Evolutionary conservation across 2,797 vertebrate genomes (phyloP).

Genomic region (Muraenolepis orangiensis): DNA sequence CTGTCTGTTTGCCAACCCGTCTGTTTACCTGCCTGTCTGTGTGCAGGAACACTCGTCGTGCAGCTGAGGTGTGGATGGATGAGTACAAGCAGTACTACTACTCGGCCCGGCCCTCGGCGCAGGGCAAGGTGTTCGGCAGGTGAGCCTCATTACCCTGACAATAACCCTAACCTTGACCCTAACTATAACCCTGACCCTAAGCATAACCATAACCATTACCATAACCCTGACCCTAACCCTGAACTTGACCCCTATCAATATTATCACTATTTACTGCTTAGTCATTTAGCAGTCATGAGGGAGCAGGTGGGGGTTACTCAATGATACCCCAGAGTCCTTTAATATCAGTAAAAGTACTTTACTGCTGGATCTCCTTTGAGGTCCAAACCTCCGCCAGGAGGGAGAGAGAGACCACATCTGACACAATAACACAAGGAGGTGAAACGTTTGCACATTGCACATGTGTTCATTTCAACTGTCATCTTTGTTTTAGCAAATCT

Average conservation of each 20-base stretch:
- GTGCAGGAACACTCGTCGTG: constrained; percentile 90
- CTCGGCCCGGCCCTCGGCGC: constrained; percentile 90
- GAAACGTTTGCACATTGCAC: too few relatives aligned
- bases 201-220: too few relatives aligned
- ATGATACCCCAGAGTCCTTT: too few relatives aligned
- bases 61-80: constrained; percentile 99
- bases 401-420: too few relatives aligned
- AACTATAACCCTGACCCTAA: too few relatives aligned
- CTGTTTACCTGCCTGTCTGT: constrained; percentile 44
- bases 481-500: too few relatives aligned
- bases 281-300: not conserved
- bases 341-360: too few relatives aligned
- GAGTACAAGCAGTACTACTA: constrained; percentile 98
- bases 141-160: constrained; percentile 48
- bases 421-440: not conserved
- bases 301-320: not conserved
- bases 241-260: too few relatives aligned
- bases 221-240: too few relatives aligned
- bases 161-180: not conserved
- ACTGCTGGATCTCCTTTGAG: not conserved
- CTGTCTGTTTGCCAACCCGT: not conserved
- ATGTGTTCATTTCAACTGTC: too few relatives aligned
- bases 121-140: constrained; percentile 94
- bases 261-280: too few relatives aligned
- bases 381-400: too few relatives aligned